Evolutionary conservation across 1,140 invertebrate genomes (phyloP).

Genomic region (Trichogramma pretiosum): DNA sequence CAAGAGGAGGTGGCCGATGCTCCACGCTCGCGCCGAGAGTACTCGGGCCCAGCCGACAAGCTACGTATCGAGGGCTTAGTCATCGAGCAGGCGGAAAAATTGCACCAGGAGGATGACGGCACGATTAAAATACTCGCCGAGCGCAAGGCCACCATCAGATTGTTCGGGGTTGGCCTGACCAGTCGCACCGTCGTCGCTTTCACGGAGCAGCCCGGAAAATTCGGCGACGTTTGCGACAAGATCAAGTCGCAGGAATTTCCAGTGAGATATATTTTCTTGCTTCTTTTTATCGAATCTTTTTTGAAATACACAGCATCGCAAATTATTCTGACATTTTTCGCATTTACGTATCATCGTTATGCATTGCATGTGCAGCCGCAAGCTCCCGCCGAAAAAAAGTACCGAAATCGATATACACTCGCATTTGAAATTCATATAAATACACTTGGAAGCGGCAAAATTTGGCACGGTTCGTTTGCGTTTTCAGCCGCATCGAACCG

Average conservation of each 20-base stretch:
- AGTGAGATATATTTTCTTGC: slow-evolving; percentile 29
- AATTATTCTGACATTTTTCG: too few relatives aligned
- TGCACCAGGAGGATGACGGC: slow-evolving; percentile 52
- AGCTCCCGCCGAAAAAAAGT: neutral
- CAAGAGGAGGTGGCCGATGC: too few relatives aligned
- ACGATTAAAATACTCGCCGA: slow-evolving; percentile 58
- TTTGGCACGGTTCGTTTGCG: slow-evolving; percentile 10
- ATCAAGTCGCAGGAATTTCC: slow-evolving; percentile 33
- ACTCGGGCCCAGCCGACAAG: slow-evolving; percentile 1
- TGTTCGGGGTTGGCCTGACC: slow-evolving; percentile 67
- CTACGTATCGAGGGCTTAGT: slow-evolving; percentile 51
- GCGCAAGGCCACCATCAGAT: slow-evolving; percentile 50
- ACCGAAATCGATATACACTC: neutral
- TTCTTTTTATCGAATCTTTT: neutral
- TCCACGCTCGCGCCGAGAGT: too few relatives aligned
- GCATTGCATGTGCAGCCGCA: neutral
- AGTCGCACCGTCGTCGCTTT: slow-evolving; percentile 61
- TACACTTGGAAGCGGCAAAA: neutral
- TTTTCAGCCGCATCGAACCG: slow-evolving; percentile 8
- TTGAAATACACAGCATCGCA: neutral
- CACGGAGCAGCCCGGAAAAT: slow-evolving; percentile 48
- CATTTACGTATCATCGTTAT: neutral
- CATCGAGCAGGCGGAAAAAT: slow-evolving; percentile 53
- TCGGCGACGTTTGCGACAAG: slow-evolving; percentile 45
- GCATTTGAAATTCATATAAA: too few relatives aligned